Percentiles rank a stretch among this genome's conserved stretches.
phyloP scores from a whole-genome alignment of 1,140 invertebrate species.

The Drosophila ambigua region DNA sequence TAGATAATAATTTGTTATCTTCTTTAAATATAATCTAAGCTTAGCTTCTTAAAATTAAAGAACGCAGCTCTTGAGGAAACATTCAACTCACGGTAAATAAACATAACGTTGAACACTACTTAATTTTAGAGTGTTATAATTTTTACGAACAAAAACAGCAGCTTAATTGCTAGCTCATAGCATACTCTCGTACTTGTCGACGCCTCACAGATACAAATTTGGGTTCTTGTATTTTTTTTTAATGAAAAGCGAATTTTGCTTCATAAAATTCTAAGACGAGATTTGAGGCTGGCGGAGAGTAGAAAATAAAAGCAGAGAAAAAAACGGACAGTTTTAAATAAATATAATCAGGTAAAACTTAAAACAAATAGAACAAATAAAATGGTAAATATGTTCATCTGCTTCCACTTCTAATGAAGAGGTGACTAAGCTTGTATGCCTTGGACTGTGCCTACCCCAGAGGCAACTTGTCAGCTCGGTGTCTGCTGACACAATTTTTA shows the following conservation, averaged over 20 bases:
- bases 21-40: conserved; percentile 17
- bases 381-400: conserved; percentile 51
- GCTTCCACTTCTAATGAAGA: conserved; percentile 63
- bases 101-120: background rate
- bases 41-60: conserved; percentile 72
- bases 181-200: too few relatives aligned
- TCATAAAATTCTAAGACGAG: conserved; percentile 20
- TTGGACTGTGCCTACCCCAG: conserved; percentile 19
- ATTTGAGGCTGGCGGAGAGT: conserved; percentile 5
- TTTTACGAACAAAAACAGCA: conserved; percentile 50
- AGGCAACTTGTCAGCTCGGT: conserved; percentile 57
- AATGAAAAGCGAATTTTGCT: conserved; percentile 47
- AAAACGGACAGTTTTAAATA: background rate
- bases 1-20: conserved; percentile 1
- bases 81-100: too few relatives aligned
- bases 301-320: background rate
- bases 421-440: conserved; percentile 15
- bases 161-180: conserved; percentile 13
- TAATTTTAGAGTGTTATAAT: conserved; percentile 54
- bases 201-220: conserved; percentile 20
- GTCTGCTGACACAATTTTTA: conserved; percentile 76
- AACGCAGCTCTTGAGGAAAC: conserved; percentile 43
- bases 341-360: conserved; percentile 11
- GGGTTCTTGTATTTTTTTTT: conserved; percentile 14
- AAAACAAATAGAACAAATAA: conserved; percentile 51